Evolutionary conservation across 2,888 invertebrate species (phyloP).

Genomic region (Heliothis peltigera): DNA sequence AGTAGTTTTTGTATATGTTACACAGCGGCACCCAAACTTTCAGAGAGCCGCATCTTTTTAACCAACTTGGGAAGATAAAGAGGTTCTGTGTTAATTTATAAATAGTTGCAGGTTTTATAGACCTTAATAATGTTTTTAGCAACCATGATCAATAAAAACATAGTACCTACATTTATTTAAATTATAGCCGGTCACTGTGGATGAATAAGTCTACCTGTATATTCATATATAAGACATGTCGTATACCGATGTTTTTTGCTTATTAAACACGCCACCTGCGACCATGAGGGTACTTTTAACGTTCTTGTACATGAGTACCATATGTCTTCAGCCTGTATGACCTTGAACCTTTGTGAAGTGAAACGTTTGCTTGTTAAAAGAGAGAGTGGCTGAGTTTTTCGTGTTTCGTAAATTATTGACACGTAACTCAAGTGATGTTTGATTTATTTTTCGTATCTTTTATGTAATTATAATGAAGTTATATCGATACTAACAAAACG

Average conservation of each 20-base stretch:
- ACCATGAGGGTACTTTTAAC: conserved; percentile 12
- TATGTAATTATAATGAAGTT: neutral
- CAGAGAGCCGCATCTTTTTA: neutral
- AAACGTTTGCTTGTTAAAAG: conserved; percentile 5
- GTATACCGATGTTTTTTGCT: conserved; percentile 44
- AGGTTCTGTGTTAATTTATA: neutral
- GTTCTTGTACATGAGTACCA: conserved; percentile 6
- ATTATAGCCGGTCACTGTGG: conserved; percentile 33
- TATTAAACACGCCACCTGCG: conserved; percentile 51
- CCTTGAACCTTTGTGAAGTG: conserved; percentile 46
- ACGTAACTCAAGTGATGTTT: too few species aligned
- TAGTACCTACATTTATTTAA: conserved; percentile 34
- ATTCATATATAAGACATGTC: conserved; percentile 5
- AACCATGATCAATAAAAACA: too few species aligned
- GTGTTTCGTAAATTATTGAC: too few species aligned
- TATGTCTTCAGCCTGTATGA: conserved; percentile 12
- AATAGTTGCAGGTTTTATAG: neutral
- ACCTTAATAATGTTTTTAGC: neutral
- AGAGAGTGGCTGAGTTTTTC: too few species aligned
- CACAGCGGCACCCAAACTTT: conserved; percentile 35
- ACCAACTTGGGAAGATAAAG: neutral
- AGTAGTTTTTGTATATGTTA: conserved; percentile 45
- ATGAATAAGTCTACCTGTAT: conserved; percentile 5
- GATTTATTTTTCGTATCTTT: too few species aligned
- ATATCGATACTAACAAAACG: neutral